Percentiles rank a stretch among this genome's conserved stretches.
Evolutionary conservation across 1,140 invertebrate species (phyloP).

Genomic region (Belonocnema kinseyi): DNA sequence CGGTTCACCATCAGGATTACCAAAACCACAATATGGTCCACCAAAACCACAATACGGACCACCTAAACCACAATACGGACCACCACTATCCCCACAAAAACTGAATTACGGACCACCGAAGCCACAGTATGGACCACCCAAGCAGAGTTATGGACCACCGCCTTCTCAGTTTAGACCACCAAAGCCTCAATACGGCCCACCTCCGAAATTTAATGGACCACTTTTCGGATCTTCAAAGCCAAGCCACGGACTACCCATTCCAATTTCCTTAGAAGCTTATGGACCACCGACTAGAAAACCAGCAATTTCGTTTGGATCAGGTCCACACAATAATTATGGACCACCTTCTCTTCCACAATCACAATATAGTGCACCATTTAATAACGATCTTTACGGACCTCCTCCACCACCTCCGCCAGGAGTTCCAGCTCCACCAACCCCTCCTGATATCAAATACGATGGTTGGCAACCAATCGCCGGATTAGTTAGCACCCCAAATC

Average conservation of each 20-base stretch:
- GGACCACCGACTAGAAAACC: constrained; percentile 69
- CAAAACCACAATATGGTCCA: constrained; percentile 51
- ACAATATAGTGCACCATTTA: constrained; percentile 70
- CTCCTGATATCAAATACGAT: constrained; percentile 86
- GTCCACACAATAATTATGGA: constrained; percentile 71
- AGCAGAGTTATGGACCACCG: constrained; percentile 65
- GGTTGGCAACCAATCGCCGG: constrained; percentile 90
- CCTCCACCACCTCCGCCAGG: constrained; percentile 79
- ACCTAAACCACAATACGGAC: constrained; percentile 46
- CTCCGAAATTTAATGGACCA: constrained; percentile 54
- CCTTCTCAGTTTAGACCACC: constrained; percentile 69
- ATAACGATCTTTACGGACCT: constrained; percentile 74
- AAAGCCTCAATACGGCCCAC: constrained; percentile 65
- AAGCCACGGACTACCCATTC: constrained; percentile 64
- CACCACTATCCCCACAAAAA: constrained; percentile 14
- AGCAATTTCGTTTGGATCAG: constrained; percentile 72
- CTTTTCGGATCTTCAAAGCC: constrained; percentile 44
- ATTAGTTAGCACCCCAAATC: constrained; percentile 68
- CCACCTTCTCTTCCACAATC: constrained; percentile 58
- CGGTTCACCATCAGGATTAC: constrained; percentile 65
- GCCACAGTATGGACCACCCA: constrained; percentile 73
- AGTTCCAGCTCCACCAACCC: constrained; percentile 83
- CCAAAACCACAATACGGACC: constrained; percentile 46
- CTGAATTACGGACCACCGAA: constrained; percentile 65
- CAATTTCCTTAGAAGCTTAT: constrained; percentile 67